Evolutionary conservation across 2,888 invertebrate genomes (phyloP).

Genomic region (Elaeidobius kamerunicus): DNA sequence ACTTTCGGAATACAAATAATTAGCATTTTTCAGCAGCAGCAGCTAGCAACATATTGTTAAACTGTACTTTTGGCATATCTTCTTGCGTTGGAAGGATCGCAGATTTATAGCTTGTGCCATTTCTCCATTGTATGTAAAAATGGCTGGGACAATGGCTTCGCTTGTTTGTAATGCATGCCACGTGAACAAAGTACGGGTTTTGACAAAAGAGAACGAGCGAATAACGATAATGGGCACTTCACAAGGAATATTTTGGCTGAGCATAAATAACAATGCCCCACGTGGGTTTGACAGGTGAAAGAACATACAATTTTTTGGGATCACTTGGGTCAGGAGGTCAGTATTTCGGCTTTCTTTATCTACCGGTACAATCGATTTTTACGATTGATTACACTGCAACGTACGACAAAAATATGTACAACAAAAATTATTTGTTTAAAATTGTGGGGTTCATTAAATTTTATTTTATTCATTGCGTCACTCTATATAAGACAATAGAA

Average conservation of each 20-base stretch:
- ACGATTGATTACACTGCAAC: neutral
- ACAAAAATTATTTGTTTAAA: neutral
- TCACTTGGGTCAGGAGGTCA: conserved; percentile 15
- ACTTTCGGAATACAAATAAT: conserved; percentile 15
- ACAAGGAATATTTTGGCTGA: conserved; percentile 13
- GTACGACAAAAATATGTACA: neutral
- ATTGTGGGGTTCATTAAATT: too few relatives aligned
- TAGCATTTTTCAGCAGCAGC: conserved; percentile 13
- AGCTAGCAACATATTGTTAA: conserved; percentile 2
- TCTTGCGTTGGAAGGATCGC: conserved; percentile 16
- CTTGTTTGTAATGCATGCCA: conserved; percentile 19
- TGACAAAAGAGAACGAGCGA: conserved; percentile 16
- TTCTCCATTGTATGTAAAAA: conserved; percentile 28
- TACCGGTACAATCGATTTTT: neutral
- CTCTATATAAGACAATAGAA: too few relatives aligned
- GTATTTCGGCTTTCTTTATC: conserved; percentile 1
- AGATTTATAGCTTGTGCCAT: conserved; percentile 24
- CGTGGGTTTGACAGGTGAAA: conserved; percentile 15
- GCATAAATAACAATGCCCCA: conserved; percentile 11
- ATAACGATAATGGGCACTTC: conserved; percentile 15
- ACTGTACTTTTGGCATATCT: conserved; percentile 17
- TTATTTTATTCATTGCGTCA: too few relatives aligned
- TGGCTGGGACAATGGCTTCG: conserved; percentile 17
- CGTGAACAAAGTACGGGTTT: conserved; percentile 10
- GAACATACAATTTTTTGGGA: conserved; percentile 6